Conservation (phyloP, 2,113 vertebrate genomes). For the Melanerpes formicivorus region DNA sequence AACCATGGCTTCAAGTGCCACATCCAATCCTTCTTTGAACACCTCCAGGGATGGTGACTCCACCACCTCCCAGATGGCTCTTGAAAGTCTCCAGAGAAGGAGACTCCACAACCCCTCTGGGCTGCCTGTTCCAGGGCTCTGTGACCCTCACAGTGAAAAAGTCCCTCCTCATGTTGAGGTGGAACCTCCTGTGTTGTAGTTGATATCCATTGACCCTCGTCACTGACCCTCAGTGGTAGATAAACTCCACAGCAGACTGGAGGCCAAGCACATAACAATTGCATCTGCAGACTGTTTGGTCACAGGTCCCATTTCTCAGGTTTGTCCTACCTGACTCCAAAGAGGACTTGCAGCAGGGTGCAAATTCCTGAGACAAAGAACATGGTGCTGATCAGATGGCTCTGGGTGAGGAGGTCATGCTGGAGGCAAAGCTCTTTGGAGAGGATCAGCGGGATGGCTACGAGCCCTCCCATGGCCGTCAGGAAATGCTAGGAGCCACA, state of each 20-base stretch:
- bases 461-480: conserved; percentile 91
- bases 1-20: no score
- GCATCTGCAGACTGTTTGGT: background rate
- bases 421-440: conserved; percentile 91
- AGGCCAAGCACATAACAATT: background rate
- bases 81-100: no score
- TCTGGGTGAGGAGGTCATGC: conserved; percentile 91
- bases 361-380: conserved; percentile 96
- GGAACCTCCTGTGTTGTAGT: no score
- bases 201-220: no score
- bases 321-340: conserved; percentile 90
- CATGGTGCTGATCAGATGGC: conserved; percentile 94
- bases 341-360: conserved; percentile 91
- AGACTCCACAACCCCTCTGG: no score
- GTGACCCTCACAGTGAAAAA: no score
- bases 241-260: background rate
- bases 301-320: background rate
- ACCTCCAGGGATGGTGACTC: no score
- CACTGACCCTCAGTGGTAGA: background rate
- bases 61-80: no score
- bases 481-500: conserved; percentile 87
- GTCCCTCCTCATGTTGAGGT: no score
- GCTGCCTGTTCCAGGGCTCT: no score
- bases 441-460: conserved; percentile 91
- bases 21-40: no score